Percentiles rank a stretch among this genome's conserved stretches.
Evolutionary conservation across 2,113 vertebrate genomes (phyloP).

Genomic region (Rhagologus leucostigma): DNA sequence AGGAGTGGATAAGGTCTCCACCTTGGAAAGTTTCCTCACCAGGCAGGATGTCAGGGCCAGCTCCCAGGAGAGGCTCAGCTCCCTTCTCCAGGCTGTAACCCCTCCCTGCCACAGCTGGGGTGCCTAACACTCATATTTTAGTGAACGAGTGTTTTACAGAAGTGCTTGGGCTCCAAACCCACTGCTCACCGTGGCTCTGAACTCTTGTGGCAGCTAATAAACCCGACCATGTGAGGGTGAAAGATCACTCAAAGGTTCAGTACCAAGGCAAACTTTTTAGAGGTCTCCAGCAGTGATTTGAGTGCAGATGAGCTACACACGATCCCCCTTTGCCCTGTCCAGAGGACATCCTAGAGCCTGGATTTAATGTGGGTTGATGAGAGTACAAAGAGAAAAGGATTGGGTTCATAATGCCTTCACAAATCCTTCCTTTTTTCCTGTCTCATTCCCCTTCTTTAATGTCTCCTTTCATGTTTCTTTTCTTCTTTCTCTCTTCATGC

Average conservation of each 20-base stretch:
- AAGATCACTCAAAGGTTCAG: neutral
- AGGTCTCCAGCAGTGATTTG: neutral
- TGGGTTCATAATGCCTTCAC: neutral
- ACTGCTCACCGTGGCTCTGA: neutral
- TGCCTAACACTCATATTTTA: neutral
- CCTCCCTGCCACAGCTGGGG: neutral
- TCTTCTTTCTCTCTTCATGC: neutral
- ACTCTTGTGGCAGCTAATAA: neutral
- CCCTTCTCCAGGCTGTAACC: neutral
- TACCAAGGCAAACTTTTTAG: neutral
- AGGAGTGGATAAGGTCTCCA: neutral
- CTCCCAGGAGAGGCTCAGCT: neutral
- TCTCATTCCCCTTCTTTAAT: slow-evolving; percentile 23
- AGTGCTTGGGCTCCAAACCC: neutral
- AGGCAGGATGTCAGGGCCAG: neutral
- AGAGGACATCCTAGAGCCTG: neutral
- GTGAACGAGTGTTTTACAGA: neutral
- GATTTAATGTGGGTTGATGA: neutral
- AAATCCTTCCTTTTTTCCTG: neutral
- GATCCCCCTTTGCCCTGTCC: neutral
- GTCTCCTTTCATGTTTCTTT: slow-evolving; percentile 44
- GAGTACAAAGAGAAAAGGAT: neutral
- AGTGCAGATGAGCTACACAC: neutral
- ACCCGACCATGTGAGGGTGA: neutral
- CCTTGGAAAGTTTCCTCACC: neutral